Evolutionary conservation across 1,140 invertebrate species (phyloP).

Genomic region (Acromyrmex echinatior): DNA sequence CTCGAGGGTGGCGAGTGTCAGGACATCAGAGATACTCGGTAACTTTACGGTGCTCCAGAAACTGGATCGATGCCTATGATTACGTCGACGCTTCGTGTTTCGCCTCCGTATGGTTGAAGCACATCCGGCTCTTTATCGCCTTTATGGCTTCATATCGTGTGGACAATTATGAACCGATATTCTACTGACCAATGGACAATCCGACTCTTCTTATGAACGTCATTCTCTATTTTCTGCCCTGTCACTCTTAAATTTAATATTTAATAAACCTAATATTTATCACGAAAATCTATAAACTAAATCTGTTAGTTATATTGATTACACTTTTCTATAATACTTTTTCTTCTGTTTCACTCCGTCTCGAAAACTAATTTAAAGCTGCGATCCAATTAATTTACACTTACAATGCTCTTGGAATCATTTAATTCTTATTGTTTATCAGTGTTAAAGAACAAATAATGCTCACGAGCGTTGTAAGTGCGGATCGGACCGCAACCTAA

Average conservation of each 20-base stretch:
- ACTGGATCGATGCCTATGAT: conserved; percentile 73
- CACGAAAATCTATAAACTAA: background rate
- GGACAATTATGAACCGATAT: conserved; percentile 38
- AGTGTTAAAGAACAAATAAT: too few species aligned
- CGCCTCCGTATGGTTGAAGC: conserved; percentile 7
- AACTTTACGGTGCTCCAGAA: conserved; percentile 55
- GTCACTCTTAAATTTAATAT: too few species aligned
- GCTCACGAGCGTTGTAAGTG: too few species aligned
- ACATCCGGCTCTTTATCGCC: conserved; percentile 70
- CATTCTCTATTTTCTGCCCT: background rate
- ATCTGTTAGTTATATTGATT: background rate
- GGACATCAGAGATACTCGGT: conserved; percentile 50
- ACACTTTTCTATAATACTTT: background rate
- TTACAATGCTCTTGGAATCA: too few species aligned
- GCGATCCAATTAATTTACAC: too few species aligned
- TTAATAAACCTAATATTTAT: background rate
- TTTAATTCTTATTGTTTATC: too few species aligned
- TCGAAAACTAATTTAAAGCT: background rate
- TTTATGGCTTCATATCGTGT: conserved; percentile 74
- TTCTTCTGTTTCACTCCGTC: background rate
- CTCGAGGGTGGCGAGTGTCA: conserved; percentile 38
- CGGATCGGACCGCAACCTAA: too few species aligned
- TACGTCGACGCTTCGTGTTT: conserved; percentile 66
- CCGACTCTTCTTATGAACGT: conserved; percentile 38
- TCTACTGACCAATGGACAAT: conserved; percentile 40